phyloP scores from a whole-genome alignment of 2,797 vertebrate genomes.

The Benthosema pterotum region DNA sequence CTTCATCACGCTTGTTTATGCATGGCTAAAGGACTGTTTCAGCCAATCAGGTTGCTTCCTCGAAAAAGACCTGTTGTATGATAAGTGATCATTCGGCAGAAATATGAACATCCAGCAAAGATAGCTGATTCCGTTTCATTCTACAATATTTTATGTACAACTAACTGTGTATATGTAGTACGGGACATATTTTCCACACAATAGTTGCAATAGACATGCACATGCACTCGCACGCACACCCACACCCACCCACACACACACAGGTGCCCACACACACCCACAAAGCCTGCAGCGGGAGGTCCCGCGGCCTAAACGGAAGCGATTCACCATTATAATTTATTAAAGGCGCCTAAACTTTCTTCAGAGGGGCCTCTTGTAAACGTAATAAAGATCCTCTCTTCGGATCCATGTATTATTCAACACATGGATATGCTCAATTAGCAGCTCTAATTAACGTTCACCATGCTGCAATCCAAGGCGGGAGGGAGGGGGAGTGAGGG shows the following conservation, averaged over 20 bases:
- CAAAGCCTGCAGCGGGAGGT: conserved; percentile 3
- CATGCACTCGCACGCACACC: conserved; percentile 6
- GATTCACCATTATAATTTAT: conserved; percentile 65
- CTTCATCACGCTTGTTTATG: no score
- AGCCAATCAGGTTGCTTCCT: no score
- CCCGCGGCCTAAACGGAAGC: conserved; percentile 41
- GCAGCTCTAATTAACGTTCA: conserved; percentile 64
- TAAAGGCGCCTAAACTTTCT: conserved; percentile 68
- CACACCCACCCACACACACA: conserved; percentile 25
- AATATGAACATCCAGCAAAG: no score
- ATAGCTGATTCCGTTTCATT: no score
- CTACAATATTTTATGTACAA: no score
- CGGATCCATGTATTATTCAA: conserved; percentile 72
- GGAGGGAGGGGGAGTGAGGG: conserved; percentile 6
- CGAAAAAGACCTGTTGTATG: no score
- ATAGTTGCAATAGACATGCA: no score
- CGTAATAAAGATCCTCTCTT: conserved; percentile 53
- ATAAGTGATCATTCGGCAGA: not conserved
- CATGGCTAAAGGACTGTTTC: no score
- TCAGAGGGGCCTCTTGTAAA: conserved; percentile 53
- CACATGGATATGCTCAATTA: conserved; percentile 72
- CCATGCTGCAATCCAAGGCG: conserved; percentile 37
- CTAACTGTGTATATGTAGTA: no score
- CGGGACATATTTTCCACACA: no score
- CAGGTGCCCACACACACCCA: conserved; percentile 18